phyloP scores from a whole-genome alignment of 2,888 invertebrate species.

The Serrognathus titanus region DNA sequence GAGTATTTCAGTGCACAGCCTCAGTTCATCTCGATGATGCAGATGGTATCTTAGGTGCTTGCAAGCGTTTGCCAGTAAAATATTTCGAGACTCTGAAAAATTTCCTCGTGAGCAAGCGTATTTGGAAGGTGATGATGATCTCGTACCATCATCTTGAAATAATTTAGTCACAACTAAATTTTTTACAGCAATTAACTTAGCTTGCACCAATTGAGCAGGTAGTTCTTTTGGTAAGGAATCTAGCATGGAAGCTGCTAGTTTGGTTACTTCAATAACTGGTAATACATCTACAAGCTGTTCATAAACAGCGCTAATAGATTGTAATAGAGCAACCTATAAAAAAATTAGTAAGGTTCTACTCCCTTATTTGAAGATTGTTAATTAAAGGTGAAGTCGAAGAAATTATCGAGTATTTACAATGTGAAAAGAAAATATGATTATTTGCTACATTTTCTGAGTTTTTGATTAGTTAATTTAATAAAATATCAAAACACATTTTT shows the following conservation, averaged over 20 bases:
- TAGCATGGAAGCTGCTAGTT: slow-evolving; percentile 75
- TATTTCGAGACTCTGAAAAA: slow-evolving; percentile 73
- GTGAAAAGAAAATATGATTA: no score
- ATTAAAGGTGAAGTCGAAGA: no score
- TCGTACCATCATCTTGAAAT: slow-evolving; percentile 65
- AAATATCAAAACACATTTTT: no score
- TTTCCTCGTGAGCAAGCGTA: not conserved
- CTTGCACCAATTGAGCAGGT: slow-evolving; percentile 69
- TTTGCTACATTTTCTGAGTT: no score
- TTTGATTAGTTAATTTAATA: no score
- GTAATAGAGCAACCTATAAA: slow-evolving; percentile 71
- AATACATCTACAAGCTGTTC: slow-evolving; percentile 74
- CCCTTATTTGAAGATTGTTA: no score
- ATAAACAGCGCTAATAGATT: slow-evolving; percentile 79
- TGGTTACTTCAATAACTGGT: slow-evolving; percentile 73
- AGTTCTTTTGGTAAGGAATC: slow-evolving; percentile 70
- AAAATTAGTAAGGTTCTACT: no score
- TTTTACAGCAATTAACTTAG: slow-evolving; percentile 78
- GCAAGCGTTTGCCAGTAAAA: slow-evolving; percentile 79
- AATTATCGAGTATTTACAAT: no score
- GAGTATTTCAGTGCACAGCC: slow-evolving; percentile 81
- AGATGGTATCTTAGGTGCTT: slow-evolving; percentile 82
- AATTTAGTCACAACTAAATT: slow-evolving; percentile 72
- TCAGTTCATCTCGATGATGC: slow-evolving; percentile 74
- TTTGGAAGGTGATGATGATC: not conserved